Percentiles rank a stretch among this genome's conserved stretches.
phyloP scores from a whole-genome alignment of 2,113 vertebrate genomes.

The Hydropotes inermis region DNA sequence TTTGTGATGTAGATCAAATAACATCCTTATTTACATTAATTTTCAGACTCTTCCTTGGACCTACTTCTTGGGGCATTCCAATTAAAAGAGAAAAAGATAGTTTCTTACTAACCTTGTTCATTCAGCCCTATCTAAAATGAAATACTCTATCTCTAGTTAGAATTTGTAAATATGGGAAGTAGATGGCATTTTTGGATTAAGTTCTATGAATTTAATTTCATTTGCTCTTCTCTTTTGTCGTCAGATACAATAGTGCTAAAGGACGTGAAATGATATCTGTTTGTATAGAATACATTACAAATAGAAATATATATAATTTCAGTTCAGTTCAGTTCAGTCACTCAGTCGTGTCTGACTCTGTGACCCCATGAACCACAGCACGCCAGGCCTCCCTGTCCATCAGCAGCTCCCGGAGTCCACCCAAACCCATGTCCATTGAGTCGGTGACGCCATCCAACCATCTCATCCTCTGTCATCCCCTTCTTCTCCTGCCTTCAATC shows the following conservation, averaged over 20 bases:
- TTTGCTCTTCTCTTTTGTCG: neutral
- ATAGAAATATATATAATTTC: neutral
- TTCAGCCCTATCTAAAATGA: neutral
- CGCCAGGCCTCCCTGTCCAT: too few relatives aligned
- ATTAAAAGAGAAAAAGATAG: neutral
- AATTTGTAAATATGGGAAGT: neutral
- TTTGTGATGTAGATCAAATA: neutral
- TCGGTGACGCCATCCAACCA: too few relatives aligned
- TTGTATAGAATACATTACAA: neutral
- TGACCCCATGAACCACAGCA: too few relatives aligned
- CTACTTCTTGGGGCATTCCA: neutral
- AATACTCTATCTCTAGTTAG: neutral
- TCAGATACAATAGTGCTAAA: neutral
- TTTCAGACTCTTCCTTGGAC: neutral
- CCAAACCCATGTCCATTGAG: too few relatives aligned
- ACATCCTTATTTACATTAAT: neutral
- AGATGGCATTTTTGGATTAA: neutral
- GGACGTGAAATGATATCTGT: neutral
- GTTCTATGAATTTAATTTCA: constrained; percentile 12
- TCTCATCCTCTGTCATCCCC: too few relatives aligned
- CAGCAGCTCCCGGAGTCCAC: too few relatives aligned
- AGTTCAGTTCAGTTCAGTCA: too few relatives aligned
- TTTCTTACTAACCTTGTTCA: neutral
- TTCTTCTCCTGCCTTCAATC: too few relatives aligned
- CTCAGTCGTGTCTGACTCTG: too few relatives aligned